Conservation (phyloP, 2,113 vertebrate genomes). For the Nerophis lumbriciformis region DNA sequence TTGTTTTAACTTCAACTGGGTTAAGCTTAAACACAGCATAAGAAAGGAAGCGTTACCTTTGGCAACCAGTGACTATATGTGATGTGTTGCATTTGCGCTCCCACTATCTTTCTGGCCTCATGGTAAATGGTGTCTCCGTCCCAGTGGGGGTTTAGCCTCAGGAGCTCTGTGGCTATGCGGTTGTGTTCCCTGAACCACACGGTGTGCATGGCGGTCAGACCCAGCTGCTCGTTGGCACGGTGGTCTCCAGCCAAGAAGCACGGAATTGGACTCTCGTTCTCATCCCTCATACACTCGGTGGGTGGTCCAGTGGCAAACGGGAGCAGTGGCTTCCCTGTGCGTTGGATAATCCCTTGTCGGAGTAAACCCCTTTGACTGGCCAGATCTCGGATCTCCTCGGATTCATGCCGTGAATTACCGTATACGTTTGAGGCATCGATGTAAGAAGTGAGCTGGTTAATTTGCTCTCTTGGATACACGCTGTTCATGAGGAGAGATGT, state of each 20-base stretch:
- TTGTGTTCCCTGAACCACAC: conserved; percentile 97
- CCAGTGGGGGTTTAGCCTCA: conserved; percentile 94
- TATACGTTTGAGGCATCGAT: conserved; percentile 95
- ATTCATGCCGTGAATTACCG: conserved; percentile 86
- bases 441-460: conserved; percentile 96
- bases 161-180: conserved; percentile 84
- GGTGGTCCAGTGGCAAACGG: conserved; percentile 92
- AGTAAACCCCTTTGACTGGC: conserved; percentile 92
- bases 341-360: conserved; percentile 90
- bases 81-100: conserved; percentile 96
- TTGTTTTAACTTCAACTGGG: neutral
- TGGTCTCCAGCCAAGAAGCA: conserved; percentile 97
- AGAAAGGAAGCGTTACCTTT: conserved; percentile 65
- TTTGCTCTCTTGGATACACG: conserved; percentile 93
- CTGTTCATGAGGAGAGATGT: conserved; percentile 98
- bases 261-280: conserved; percentile 95
- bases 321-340: conserved; percentile 91
- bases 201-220: conserved; percentile 93
- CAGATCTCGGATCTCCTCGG: conserved; percentile 85
- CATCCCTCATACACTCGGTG: conserved; percentile 95
- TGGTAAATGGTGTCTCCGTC: conserved; percentile 97
- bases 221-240: conserved; percentile 92
- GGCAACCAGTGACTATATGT: conserved; percentile 96
- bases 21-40: neutral
- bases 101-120: conserved; percentile 92